Evolutionary conservation across 2,113 vertebrate genomes (phyloP), one percentile per base, ranked within the genome.

Genomic region (Phylloscopus trochiloides): DNA sequence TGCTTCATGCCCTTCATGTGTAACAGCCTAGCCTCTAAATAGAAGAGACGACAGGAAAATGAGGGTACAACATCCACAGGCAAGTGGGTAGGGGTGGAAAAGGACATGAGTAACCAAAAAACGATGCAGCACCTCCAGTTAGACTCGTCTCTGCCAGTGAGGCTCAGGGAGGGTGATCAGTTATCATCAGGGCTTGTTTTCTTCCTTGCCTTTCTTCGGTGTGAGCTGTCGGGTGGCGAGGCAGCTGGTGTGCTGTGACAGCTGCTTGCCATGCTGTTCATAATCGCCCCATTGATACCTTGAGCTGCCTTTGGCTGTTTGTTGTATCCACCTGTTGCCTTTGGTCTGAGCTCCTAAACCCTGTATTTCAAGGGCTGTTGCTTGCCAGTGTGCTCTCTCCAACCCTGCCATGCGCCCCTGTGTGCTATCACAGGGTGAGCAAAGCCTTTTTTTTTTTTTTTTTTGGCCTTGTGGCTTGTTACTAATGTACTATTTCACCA

Each of bases 221-320:
- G 47, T 26, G 75, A 91, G 92, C 81, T 2, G 3, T 24, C 0
- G 3, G 14, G 55, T 45, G 81, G 51, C 1, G 9, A 24, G 83
- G 88, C 93, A 91, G 95, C 95, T 94, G 96, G 55, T 58, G 51
- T n/a, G 72, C 59, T 47, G 55, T 71, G 94, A 90, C 92, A 94
- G 93, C 92, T 96, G 92, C 76, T 77, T 21, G 40, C 82, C 75
- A 29, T 2, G 12, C 86, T 3, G 4, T 0, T 83, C 57, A 96
- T 75, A 97, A 97, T 94, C 1, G 0, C 50, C 32, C 48, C 92
- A 94, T 96, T 96, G 94, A 96, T 94, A 96, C 94, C 94, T 92
- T 90, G 81, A 3, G 13, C 63, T 83, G 91, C 87, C 67, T 77
- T 75, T 88, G 85, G 67, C 90, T 88, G 67, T 63, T 74, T 48